Evolutionary conservation across 2,888 invertebrate genomes (phyloP), one percentile per base, ranked within the genome.

Genomic region (Esperia sulphurella): DNA sequence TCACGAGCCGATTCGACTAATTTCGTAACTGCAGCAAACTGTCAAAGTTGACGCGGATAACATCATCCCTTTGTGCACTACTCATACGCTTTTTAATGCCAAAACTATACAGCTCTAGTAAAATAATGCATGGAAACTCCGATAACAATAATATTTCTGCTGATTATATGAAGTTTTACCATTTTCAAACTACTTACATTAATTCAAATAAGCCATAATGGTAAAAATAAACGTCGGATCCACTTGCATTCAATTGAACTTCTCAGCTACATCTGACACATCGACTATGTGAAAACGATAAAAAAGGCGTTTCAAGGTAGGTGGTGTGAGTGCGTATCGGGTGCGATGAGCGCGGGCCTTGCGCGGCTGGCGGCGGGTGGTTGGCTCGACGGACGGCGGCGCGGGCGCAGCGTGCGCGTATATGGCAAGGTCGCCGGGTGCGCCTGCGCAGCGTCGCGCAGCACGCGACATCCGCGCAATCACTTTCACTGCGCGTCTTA

Each of bases 401-500:
- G 43, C 43, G 52, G 56, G 56, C 59, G 57, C 50, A 50, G 50
- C 48, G 51, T 47, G 52, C 51, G 49, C 46, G 51, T 47, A 53
- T 56, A 52, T 57, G 60, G 31, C 10, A 71, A 70, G 80, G 80
- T 83, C 85, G 76, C 85, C 85, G 88, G 88, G 88, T 87, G 88
- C 84, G 87, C 83, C 70, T 77, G 66, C 74, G 79, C 77, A 75
- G 71, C 68, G 67, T 61, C 41, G 51, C 67, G 65, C 67, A 54
- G 79, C 83, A 81, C 83, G 84, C 86, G 86, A 86, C 87, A 82
- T 70, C 72, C 63, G 63, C 79, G 80, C 80, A 81, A 83, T 85
- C 87, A 87, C 87, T 87, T 89, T 88, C 88, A 86, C 87, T 78
- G 75, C 74, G 70, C 68, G 68, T 73, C 72, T 76, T 83, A 76